phyloP scores from a whole-genome alignment of 2,888 invertebrate genomes.

The Lissonota sp. region DNA sequence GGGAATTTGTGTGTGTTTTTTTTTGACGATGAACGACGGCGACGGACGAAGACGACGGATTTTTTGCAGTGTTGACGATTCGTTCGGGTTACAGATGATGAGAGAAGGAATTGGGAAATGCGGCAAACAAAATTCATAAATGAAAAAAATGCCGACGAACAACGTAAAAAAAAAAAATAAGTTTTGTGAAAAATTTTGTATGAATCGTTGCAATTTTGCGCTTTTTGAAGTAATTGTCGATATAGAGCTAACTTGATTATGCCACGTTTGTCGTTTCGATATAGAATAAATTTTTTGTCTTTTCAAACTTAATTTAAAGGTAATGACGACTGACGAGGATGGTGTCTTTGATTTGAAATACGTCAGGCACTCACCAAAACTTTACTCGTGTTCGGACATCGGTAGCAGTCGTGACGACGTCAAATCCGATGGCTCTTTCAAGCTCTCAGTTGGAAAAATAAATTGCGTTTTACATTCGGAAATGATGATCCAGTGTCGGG shows the following conservation, averaged over 20 bases:
- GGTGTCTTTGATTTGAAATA: slow-evolving; percentile 92
- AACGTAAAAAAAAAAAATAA: slow-evolving; percentile 70
- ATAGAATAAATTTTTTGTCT: slow-evolving; percentile 8
- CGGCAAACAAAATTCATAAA: slow-evolving; percentile 82
- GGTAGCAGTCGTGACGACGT: slow-evolving; percentile 84
- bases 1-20: slow-evolving; percentile 58
- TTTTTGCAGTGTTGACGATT: slow-evolving; percentile 42
- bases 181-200: slow-evolving; percentile 48
- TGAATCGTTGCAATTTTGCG: slow-evolving; percentile 12
- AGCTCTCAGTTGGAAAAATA: slow-evolving; percentile 89
- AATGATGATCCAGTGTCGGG: slow-evolving; percentile 88
- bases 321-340: slow-evolving; percentile 91
- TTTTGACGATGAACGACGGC: slow-evolving; percentile 62
- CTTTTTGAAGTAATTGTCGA: slow-evolving; percentile 36
- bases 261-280: slow-evolving; percentile 67
- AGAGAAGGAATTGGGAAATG: slow-evolving; percentile 65
- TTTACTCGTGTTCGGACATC: slow-evolving; percentile 84
- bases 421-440: slow-evolving; percentile 89
- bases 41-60: slow-evolving; percentile 53
- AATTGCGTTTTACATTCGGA: slow-evolving; percentile 89
- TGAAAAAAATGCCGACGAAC: slow-evolving; percentile 77
- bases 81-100: slow-evolving; percentile 16
- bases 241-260: slow-evolving; percentile 73
- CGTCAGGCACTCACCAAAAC: slow-evolving; percentile 88
- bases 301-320: slow-evolving; percentile 82